Evolutionary conservation across 2,797 vertebrate species (phyloP).

Genomic region (Eulemur rubriventer): DNA sequence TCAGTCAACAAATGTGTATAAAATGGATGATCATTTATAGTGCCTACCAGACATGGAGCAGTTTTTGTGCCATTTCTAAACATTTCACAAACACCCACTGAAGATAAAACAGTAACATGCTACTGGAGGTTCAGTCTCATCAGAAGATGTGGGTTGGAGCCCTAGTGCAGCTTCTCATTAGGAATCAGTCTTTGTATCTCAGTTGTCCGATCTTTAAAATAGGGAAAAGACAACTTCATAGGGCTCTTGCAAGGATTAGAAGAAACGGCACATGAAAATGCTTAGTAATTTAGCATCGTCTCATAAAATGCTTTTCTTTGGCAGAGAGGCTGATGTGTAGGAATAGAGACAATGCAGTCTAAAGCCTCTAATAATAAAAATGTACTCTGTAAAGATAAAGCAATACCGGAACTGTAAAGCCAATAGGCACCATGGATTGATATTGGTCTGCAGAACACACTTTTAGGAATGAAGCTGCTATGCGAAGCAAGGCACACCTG

Average conservation of each 20-base stretch:
- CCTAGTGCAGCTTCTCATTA: neutral
- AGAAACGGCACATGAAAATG: neutral
- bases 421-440: neutral
- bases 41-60: neutral
- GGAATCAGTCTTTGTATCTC: neutral
- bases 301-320: constrained; percentile 19
- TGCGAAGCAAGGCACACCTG: neutral
- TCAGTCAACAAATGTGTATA: neutral
- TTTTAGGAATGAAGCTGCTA: neutral
- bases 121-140: neutral
- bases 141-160: neutral
- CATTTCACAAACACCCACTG: neutral
- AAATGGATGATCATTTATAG: neutral
- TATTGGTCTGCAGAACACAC: constrained; percentile 16
- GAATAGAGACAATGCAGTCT: neutral
- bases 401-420: neutral
- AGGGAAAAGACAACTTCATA: neutral
- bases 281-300: constrained; percentile 22
- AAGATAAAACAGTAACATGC: neutral
- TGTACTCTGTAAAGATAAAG: constrained; percentile 10
- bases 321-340: neutral
- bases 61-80: neutral
- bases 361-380: constrained; percentile 19
- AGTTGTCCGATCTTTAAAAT: neutral
- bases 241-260: neutral